Conservation (phyloP, 1,140 invertebrate genomes). For the Drosophila orosa region DNA sequence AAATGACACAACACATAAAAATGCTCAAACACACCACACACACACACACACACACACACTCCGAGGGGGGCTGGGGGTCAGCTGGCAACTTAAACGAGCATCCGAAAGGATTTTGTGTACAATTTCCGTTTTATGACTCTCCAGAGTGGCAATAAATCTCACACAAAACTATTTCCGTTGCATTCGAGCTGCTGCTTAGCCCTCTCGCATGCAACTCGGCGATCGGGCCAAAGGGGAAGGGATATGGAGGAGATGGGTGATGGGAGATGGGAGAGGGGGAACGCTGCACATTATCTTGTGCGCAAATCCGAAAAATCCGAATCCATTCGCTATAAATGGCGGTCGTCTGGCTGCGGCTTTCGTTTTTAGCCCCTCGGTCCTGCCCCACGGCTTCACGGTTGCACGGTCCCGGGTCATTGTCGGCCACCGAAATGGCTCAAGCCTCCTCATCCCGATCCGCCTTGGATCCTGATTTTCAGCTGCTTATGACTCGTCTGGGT, state of each 20-base stretch:
- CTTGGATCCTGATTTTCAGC: constrained; percentile 29
- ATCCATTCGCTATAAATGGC: constrained; percentile 81
- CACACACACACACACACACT: constrained; percentile 11
- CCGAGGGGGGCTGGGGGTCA: constrained; percentile 12
- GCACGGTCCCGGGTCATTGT: constrained; percentile 70
- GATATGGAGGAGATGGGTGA: neutral
- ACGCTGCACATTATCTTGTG: constrained; percentile 77
- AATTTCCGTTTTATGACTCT: constrained; percentile 84
- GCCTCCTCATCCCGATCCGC: neutral
- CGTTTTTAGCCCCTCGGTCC: constrained; percentile 29
- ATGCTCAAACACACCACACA: constrained; percentile 54
- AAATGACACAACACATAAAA: constrained; percentile 82
- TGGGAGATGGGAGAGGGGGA: neutral
- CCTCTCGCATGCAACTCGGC: constrained; percentile 57
- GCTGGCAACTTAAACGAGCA: constrained; percentile 79
- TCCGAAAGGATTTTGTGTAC: constrained; percentile 84
- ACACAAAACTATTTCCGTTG: constrained; percentile 84
- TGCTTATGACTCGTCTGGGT: constrained; percentile 76
- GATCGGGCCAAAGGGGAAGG: constrained; percentile 16
- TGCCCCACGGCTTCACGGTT: constrained; percentile 1
- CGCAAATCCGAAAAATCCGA: constrained; percentile 80
- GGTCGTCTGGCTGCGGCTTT: constrained; percentile 75
- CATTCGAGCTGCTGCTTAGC: constrained; percentile 73
- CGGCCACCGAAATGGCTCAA: constrained; percentile 47
- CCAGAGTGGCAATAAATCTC: constrained; percentile 84